Conservation (phyloP, 2,888 invertebrate genomes). For the Eupithecia tripunctaria region DNA sequence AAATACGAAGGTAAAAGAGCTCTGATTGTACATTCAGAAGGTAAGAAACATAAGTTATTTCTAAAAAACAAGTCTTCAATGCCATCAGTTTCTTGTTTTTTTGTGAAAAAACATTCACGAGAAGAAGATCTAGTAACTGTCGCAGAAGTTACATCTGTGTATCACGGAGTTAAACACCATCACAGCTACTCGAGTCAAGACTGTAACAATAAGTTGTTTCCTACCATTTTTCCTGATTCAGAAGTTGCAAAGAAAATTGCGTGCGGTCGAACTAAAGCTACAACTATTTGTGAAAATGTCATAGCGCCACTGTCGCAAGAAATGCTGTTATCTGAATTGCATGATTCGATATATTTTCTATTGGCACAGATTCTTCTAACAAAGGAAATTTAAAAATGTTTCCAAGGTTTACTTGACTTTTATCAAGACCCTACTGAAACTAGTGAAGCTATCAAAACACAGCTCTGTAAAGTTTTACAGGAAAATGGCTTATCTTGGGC, state of each 20-base stretch:
- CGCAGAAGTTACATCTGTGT: background rate
- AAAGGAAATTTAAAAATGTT: background rate
- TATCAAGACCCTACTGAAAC: conserved; percentile 27
- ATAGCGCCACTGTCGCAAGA: background rate
- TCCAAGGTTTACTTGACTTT: conserved; percentile 26
- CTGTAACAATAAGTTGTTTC: background rate
- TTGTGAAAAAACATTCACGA: conserved; percentile 1
- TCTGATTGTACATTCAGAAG: conserved; percentile 28
- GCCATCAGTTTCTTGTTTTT: conserved; percentile 3
- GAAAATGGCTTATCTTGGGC: background rate
- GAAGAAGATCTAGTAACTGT: conserved; percentile 3
- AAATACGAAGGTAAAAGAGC: conserved; percentile 15
- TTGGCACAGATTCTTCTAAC: background rate
- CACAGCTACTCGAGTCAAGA: background rate
- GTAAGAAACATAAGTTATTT: conserved; percentile 30
- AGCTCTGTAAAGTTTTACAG: background rate
- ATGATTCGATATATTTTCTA: background rate
- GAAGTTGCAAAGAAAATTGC: background rate
- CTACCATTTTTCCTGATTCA: background rate
- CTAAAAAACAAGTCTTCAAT: conserved; percentile 25
- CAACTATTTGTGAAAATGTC: background rate
- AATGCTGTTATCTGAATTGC: background rate
- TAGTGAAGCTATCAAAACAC: background rate
- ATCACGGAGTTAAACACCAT: conserved; percentile 2
- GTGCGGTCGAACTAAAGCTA: background rate